A percentile compares a stretch with the other conserved stretches of the same genome.
Evolutionary conservation across 2,888 invertebrate species (phyloP).

Genomic region (Ceratothoa steindachneri): DNA sequence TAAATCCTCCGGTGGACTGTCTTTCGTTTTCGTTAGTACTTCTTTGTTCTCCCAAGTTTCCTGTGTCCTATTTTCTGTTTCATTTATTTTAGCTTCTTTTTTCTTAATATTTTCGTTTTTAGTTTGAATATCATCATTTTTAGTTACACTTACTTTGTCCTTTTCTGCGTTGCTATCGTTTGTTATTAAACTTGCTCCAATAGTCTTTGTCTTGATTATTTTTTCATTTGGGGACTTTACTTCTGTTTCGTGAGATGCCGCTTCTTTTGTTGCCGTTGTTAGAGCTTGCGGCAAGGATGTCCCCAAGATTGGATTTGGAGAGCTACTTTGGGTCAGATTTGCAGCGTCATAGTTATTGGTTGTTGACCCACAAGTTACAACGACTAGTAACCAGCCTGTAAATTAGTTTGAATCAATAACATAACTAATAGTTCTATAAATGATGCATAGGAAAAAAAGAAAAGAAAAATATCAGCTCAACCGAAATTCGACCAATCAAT

Average conservation of each 20-base stretch:
- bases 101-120: not conserved
- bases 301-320: not conserved
- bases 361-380: not conserved
- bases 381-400: not conserved
- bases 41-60: not conserved
- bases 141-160: not conserved
- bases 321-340: not conserved
- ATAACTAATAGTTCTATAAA: too few species aligned
- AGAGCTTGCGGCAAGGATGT: not conserved
- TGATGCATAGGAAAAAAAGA: too few species aligned
- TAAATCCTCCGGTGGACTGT: not conserved
- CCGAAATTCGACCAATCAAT: too few species aligned
- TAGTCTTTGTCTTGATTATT: not conserved
- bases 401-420: not conserved
- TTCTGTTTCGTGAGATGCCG: not conserved
- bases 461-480: too few species aligned
- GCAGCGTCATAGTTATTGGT: not conserved
- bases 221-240: not conserved
- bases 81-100: not conserved
- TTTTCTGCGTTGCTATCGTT: not conserved
- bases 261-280: not conserved
- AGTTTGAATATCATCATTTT: not conserved
- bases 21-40: not conserved
- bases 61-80: not conserved
- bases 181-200: not conserved